Evolutionary conservation across 2,797 vertebrate genomes (phyloP).

Genomic region (Eulemur coronatus): DNA sequence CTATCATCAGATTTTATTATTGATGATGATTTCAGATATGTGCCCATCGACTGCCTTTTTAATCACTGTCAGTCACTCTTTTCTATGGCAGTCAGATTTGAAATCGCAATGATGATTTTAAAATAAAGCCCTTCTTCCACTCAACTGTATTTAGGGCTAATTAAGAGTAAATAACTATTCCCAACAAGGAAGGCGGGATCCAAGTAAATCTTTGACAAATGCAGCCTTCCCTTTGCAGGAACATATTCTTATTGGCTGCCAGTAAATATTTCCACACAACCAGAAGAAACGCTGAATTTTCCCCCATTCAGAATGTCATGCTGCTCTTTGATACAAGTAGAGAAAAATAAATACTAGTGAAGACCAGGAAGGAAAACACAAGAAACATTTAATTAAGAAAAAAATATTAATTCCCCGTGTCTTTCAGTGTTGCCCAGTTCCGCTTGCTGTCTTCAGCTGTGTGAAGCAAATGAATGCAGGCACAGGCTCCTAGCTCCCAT

Average conservation of each 20-base stretch:
- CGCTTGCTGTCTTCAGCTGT: constrained; percentile 45
- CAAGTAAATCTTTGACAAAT: constrained; percentile 70
- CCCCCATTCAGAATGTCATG: constrained; percentile 67
- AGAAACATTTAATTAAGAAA: constrained; percentile 78
- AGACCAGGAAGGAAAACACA: constrained; percentile 77
- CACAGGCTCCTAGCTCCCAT: constrained; percentile 40
- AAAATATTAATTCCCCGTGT: constrained; percentile 24
- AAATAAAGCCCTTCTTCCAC: constrained; percentile 70
- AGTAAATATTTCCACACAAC: constrained; percentile 79
- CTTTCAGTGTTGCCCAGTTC: neutral
- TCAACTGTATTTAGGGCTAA: constrained; percentile 71
- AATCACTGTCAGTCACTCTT: constrained; percentile 73
- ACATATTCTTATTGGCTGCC: constrained; percentile 65
- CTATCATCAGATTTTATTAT: constrained; percentile 72
- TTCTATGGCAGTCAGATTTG: constrained; percentile 67
- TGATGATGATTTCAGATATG: constrained; percentile 60
- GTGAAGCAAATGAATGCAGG: constrained; percentile 8
- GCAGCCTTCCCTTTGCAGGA: constrained; percentile 61
- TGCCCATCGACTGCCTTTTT: constrained; percentile 74
- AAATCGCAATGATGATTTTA: constrained; percentile 65
- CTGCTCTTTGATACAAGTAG: constrained; percentile 54
- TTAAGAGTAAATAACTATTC: constrained; percentile 75
- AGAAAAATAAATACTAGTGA: constrained; percentile 71
- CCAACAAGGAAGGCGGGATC: constrained; percentile 64
- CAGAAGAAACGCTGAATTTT: constrained; percentile 72